These are phyloP conservation scores for Agrochola litura DNA, from an alignment of 2,888 invertebrate species.

Conservation along the genomic window DNA sequence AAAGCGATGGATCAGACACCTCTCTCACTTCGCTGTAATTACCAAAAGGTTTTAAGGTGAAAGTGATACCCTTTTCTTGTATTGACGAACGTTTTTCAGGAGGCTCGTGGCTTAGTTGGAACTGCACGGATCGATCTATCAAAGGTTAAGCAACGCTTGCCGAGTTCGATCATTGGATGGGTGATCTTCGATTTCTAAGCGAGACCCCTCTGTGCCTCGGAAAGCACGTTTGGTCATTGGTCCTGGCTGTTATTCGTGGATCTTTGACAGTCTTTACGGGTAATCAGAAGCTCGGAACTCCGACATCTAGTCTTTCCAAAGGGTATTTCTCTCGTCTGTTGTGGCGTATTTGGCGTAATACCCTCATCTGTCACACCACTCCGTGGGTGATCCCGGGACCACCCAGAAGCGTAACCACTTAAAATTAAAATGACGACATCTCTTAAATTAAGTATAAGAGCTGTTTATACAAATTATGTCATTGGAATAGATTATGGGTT, in stretches of 20 bases:
- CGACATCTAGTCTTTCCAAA: neutral
- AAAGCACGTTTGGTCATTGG: neutral
- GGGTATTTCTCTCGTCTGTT: no score
- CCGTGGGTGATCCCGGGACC: no score
- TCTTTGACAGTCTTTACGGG: neutral
- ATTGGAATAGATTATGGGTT: neutral
- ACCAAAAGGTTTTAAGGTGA: constrained; percentile 37
- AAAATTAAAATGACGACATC: no score
- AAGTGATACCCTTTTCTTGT: constrained; percentile 3
- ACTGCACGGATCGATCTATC: no score
- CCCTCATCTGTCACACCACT: no score
- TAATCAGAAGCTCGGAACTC: neutral
- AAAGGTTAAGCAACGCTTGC: neutral
- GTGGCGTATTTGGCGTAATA: no score
- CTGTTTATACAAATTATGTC: no score
- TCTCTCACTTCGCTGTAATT: constrained; percentile 49
- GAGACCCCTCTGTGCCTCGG: neutral
- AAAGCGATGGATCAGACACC: constrained; percentile 56
- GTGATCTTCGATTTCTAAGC: neutral
- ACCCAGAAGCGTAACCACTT: no score
- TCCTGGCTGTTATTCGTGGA: neutral
- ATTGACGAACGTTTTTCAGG: neutral
- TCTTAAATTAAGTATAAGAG: no score
- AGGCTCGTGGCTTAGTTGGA: neutral
- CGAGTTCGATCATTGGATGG: neutral